A percentile compares a stretch with the other conserved stretches of the same genome.
These are phyloP conservation scores for Sebastes glaucus DNA, from an alignment of 2,797 vertebrate species.

Conservation along the genomic window DNA sequence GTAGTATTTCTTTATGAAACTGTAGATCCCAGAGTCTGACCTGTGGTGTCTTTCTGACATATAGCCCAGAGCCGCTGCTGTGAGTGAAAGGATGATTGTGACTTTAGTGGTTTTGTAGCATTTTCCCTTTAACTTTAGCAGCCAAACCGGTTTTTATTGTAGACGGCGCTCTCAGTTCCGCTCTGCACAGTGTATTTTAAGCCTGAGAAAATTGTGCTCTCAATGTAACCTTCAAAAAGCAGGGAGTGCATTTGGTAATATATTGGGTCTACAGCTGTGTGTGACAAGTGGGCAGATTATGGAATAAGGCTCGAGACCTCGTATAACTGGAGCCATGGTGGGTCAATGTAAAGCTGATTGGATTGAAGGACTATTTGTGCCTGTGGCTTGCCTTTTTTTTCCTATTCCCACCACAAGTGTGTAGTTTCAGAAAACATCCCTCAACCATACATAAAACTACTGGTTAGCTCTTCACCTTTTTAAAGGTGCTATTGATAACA, in stretches of 20 bases:
- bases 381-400: background rate
- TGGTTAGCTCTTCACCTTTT: background rate
- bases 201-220: conserved; percentile 12
- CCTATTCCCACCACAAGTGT: background rate
- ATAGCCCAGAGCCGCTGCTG: background rate
- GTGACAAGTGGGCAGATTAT: conserved; percentile 7
- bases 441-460: background rate
- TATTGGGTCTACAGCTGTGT: conserved; percentile 31
- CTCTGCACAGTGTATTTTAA: conserved; percentile 12
- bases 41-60: conserved; percentile 1
- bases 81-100: background rate
- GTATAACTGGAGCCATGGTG: conserved; percentile 24
- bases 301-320: conserved; percentile 13
- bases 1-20: background rate
- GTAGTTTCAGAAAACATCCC: background rate
- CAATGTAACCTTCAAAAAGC: conserved; percentile 5
- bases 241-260: conserved; percentile 14
- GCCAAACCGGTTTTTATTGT: conserved; percentile 34
- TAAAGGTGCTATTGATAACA: background rate
- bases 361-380: conserved; percentile 24
- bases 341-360: conserved; percentile 36
- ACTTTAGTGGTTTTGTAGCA: conserved; percentile 6
- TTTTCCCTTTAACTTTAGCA: conserved; percentile 14
- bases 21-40: background rate
- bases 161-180: background rate